These are phyloP conservation scores for Oxyura jamaicensis DNA, from an alignment of 2,113 vertebrate genomes.

Conservation along the genomic window DNA sequence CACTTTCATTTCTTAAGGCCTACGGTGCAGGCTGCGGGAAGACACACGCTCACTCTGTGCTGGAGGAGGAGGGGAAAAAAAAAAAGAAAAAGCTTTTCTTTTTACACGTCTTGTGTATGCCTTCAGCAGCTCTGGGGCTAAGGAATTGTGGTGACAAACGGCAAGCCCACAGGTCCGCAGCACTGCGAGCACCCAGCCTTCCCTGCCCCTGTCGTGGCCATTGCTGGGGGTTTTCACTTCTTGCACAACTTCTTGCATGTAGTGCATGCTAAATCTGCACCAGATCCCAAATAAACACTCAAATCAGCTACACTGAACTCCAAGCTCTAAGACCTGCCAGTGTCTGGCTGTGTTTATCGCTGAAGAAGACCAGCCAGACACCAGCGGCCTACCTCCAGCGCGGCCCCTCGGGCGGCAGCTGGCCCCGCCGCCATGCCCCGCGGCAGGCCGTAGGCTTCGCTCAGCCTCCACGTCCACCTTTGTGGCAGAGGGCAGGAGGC, in stretches of 20 bases:
- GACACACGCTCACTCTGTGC: background rate
- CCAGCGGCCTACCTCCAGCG: background rate
- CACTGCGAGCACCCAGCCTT: background rate
- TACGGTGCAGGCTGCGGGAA: conserved; percentile 20
- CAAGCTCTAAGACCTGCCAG: conserved; percentile 27
- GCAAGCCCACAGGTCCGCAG: background rate
- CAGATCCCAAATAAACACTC: conserved; percentile 11
- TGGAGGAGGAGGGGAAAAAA: background rate
- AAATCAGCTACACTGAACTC: background rate
- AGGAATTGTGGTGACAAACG: background rate
- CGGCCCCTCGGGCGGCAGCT: background rate
- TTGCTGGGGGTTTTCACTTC: background rate
- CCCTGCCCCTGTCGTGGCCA: background rate
- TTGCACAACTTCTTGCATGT: background rate
- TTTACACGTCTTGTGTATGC: background rate
- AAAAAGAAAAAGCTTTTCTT: background rate
- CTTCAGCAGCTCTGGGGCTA: background rate
- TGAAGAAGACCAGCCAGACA: conserved; percentile 22
- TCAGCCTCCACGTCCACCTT: background rate
- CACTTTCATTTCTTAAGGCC: conserved; percentile 50
- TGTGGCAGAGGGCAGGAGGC: conserved; percentile 16
- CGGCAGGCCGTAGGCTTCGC: background rate
- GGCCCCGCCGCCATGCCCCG: fast-evolving
- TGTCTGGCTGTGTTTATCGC: conserved; percentile 22
- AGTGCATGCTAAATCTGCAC: background rate